Conservation (phyloP, 2,797 vertebrate genomes). For the Zalophus californianus region DNA sequence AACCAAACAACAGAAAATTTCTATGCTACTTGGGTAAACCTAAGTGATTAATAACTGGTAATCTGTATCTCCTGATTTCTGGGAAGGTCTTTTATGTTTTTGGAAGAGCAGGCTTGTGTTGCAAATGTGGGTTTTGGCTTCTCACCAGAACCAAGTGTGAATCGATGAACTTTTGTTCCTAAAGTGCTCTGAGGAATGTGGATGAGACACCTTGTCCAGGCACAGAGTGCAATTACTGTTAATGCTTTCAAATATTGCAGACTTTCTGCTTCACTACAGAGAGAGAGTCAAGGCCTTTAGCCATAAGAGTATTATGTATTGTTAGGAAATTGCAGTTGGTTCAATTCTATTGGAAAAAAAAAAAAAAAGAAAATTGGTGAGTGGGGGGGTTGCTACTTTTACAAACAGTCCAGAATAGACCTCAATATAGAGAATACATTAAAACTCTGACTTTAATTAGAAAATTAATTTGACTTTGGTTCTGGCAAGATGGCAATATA, state of each 20-base stretch:
- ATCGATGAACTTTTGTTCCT: background rate
- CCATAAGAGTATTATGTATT: background rate
- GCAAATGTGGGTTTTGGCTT: background rate
- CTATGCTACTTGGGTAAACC: background rate
- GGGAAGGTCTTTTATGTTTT: background rate
- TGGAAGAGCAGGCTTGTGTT: background rate
- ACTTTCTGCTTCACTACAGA: constrained; percentile 31
- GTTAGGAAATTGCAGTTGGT: background rate
- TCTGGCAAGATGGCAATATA: background rate
- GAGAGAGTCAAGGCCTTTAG: background rate
- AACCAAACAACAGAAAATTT: constrained; percentile 39
- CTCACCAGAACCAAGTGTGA: background rate
- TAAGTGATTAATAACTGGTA: background rate
- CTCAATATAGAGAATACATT: background rate
- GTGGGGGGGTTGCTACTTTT: background rate
- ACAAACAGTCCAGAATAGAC: background rate
- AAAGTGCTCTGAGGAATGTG: background rate
- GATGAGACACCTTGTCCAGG: background rate
- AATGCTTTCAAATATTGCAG: background rate
- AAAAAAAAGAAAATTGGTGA: background rate
- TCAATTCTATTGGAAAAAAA: background rate
- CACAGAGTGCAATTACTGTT: background rate
- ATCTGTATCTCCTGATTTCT: constrained; percentile 13
- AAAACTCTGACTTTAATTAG: background rate
- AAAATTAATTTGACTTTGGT: constrained; percentile 3